phyloP scores from a whole-genome alignment of 2,113 vertebrate genomes.

The Typhlomys cinereus region DNA sequence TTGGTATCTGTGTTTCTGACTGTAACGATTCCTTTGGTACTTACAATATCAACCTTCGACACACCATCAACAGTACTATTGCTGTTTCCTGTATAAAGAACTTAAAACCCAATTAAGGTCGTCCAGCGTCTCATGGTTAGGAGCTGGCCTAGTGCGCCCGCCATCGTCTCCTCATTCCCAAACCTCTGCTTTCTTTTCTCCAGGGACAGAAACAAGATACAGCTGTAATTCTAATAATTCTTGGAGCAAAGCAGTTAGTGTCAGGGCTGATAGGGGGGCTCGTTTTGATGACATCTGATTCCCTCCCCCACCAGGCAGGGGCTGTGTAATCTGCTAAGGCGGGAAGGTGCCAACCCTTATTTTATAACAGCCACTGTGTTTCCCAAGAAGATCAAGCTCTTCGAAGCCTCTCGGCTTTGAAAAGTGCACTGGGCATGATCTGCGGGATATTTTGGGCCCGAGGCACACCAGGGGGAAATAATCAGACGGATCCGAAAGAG shows the following conservation, averaged over 20 bases:
- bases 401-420: background rate
- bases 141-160: background rate
- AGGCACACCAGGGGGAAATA: constrained; percentile 68
- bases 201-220: background rate
- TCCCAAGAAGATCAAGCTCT: constrained; percentile 27
- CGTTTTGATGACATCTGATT: background rate
- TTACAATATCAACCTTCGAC: background rate
- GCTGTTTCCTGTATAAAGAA: background rate
- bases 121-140: background rate
- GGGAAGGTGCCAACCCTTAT: background rate
- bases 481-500: constrained; percentile 48
- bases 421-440: constrained; percentile 47
- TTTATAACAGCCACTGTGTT: background rate
- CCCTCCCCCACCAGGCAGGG: background rate
- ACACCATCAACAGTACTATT: no score
- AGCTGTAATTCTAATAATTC: constrained; percentile 14
- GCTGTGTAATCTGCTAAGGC: background rate
- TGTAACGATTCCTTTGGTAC: background rate
- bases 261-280: background rate
- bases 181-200: background rate
- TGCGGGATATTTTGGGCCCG: constrained; percentile 57
- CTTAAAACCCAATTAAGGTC: background rate
- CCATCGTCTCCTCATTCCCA: background rate
- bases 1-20: background rate
- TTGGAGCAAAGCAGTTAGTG: background rate